Evolutionary conservation across 2,797 vertebrate genomes (phyloP).

Genomic region (Silurus aristotelis): DNA sequence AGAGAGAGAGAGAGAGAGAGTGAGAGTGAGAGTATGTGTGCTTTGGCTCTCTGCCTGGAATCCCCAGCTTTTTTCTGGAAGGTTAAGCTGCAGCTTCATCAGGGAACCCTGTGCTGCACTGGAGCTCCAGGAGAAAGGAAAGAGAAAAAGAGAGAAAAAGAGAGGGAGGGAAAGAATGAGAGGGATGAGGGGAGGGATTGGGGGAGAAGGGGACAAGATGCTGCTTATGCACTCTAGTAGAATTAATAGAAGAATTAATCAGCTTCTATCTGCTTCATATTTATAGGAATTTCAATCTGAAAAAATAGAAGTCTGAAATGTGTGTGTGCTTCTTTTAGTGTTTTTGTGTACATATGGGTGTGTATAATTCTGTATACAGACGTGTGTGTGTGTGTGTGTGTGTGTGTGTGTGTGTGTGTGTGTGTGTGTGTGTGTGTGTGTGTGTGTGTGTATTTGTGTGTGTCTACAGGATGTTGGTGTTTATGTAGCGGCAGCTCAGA

Average conservation of each 20-base stretch:
- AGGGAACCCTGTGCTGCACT: slow-evolving; percentile 59
- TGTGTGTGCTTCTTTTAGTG: neutral
- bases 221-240: slow-evolving; percentile 22
- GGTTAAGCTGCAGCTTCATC: slow-evolving; percentile 71
- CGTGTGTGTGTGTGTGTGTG: neutral
- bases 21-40: slow-evolving; percentile 54
- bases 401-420: no score
- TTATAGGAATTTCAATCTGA: neutral
- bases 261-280: neutral
- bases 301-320: no score
- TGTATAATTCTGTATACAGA: neutral
- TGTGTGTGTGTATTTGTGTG: neutral
- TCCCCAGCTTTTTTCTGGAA: slow-evolving; percentile 64
- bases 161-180: slow-evolving; percentile 18
- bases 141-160: slow-evolving; percentile 14
- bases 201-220: neutral
- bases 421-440: neutral
- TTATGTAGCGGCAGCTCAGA: neutral
- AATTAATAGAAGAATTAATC: neutral
- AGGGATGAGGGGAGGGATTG: neutral
- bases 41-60: slow-evolving; percentile 62
- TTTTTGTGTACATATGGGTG: neutral
- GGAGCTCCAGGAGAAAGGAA: slow-evolving; percentile 59
- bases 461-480: no score
- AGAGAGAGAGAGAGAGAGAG: slow-evolving; percentile 48